A percentile compares a stretch with the other conserved stretches of the same genome.
Evolutionary conservation across 2,888 invertebrate species (phyloP).

Genomic region (Isoperla grammatica): DNA sequence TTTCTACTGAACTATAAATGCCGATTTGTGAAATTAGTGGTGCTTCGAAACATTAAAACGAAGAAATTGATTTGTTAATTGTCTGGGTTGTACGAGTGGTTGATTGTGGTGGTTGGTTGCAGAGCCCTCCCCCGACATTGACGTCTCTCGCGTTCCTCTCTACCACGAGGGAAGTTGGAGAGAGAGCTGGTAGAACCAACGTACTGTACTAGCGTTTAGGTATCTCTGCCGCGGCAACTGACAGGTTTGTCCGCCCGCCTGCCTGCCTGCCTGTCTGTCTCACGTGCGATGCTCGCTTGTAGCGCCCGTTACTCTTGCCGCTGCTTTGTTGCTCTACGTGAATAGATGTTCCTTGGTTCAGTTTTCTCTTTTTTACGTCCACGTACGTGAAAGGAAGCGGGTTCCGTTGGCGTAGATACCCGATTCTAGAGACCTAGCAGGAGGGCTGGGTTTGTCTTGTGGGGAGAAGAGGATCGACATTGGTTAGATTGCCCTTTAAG

Average conservation of each 20-base stretch:
- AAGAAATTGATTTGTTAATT: slow-evolving; percentile 5
- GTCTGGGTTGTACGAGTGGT: background rate
- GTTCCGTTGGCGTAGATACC: no score
- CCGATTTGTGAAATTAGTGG: no score
- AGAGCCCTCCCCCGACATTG: slow-evolving; percentile 32
- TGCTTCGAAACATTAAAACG: no score
- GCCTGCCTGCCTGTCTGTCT: no score
- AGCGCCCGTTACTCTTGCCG: background rate
- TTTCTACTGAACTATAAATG: no score
- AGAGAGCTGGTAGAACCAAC: slow-evolving; percentile 30
- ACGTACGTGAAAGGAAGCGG: no score
- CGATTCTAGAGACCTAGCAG: no score
- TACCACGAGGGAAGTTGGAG: slow-evolving; percentile 33
- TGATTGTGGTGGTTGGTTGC: slow-evolving; percentile 22
- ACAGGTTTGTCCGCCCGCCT: background rate
- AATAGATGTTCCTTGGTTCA: background rate
- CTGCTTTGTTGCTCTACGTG: background rate
- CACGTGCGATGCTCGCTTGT: no score
- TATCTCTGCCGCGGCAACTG: background rate
- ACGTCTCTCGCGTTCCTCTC: slow-evolving; percentile 33
- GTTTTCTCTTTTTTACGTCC: no score
- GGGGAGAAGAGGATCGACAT: no score
- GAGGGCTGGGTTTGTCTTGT: no score
- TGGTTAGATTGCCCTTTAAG: no score
- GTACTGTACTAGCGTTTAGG: background rate